Base-by-base conservation (phyloP, 2,888 invertebrate genomes). In the Calameuta filiformis region DNA sequence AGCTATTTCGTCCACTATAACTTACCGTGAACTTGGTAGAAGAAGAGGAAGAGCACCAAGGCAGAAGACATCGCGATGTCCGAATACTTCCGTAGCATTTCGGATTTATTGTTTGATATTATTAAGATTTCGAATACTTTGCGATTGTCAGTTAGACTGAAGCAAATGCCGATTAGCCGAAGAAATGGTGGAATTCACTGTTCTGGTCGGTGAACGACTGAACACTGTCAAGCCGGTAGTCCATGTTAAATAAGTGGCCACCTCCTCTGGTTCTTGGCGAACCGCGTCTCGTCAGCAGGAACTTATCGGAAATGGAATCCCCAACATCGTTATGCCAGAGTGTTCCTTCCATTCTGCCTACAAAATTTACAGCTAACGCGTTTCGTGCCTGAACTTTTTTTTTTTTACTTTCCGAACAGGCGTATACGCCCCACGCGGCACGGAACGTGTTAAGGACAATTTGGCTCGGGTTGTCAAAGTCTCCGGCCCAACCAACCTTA, bases 181-280 rank as follows among this genome's bases (percentile, higher is more conserved):
- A 71, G 71, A 71, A 31, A 71, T 71, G 31, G 15, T 23, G 23
- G 71, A 71, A 71, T 71, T 31, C 31, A 71, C 71, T 33, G 71
- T 82, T 81, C 77, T 80, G 84, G 86, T 79, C 85, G 87, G 81
- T 83, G 80, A 81, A 80, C 84, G 85, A 87, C 87, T 88, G 88
- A 88, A 82, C 85, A 78, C 82, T 82, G 84, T 80, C 81, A 79
- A 81, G 76, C 82, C 80, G 80, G 79, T 80, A 87, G 81, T 80
- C 87, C 85, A 87, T 86, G 86, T 88, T 88, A 88, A 88, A 88
- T 88, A 87, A 85, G 83, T 82, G 73, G 82, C 78, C 82, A 78
- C 83, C 75, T 78, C 80, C 75, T 77, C 79, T 78, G 73, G 73
- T 78, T 77, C 76, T 76, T 75, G 69, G 75, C 78, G 73, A 71